phyloP scores from a whole-genome alignment of 2,113 vertebrate genomes.

The Elephantulus edwardii region DNA sequence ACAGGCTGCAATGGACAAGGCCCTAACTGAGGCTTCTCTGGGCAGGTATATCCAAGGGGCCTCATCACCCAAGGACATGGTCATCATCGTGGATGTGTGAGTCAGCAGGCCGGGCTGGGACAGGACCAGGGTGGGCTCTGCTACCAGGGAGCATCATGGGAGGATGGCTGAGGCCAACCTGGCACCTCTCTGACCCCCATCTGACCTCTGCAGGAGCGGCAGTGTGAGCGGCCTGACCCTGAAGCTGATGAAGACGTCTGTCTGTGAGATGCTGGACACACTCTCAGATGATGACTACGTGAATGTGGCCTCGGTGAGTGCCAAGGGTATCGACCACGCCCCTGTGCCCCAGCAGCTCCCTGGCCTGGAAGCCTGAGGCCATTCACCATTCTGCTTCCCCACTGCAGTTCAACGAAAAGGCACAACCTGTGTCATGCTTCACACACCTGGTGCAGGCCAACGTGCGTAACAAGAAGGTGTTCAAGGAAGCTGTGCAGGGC shows the following conservation, averaged over 20 bases:
- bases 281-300: slow-evolving; percentile 96
- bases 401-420: slow-evolving; percentile 96
- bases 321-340: fast-evolving
- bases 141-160: neutral
- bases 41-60: slow-evolving; percentile 98
- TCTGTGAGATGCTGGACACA: slow-evolving; percentile 95
- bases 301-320: slow-evolving; percentile 90
- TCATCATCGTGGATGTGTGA: slow-evolving; percentile 99
- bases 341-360: neutral
- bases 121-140: neutral
- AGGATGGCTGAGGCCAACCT: neutral
- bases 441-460: slow-evolving; percentile 98
- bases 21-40: slow-evolving; percentile 60
- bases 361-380: neutral
- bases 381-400: neutral
- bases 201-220: slow-evolving; percentile 89
- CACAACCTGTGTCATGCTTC: slow-evolving; percentile 95
- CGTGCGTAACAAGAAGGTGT: slow-evolving; percentile 97
- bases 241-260: slow-evolving; percentile 97
- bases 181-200: fast-evolving
- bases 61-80: slow-evolving; percentile 99
- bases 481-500: slow-evolving; percentile 94
- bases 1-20: neutral
- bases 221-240: slow-evolving; percentile 97
- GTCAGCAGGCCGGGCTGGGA: slow-evolving; percentile 75